A percentile compares a stretch with the other conserved stretches of the same genome.
Conservation (phyloP, 2,113 vertebrate genomes). For the Enhydra lutris region DNA sequence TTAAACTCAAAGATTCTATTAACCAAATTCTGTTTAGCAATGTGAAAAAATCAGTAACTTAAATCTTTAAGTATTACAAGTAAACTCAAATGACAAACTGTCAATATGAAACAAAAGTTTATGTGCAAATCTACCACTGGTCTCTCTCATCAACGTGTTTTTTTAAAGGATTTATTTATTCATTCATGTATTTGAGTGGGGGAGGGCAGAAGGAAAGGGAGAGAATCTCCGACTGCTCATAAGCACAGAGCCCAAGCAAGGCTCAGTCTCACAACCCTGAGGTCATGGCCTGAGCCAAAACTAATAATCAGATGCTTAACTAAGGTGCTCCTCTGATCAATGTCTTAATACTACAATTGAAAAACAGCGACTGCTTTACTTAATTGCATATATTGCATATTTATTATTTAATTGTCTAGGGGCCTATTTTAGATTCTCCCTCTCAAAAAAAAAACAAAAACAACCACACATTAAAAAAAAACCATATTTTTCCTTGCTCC, state of each 20-base stretch:
- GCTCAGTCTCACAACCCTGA: not conserved
- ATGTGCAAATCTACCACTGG: not conserved
- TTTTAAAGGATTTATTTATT: not conserved
- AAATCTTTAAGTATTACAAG: not conserved
- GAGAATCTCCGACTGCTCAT: not conserved
- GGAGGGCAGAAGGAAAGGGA: not conserved
- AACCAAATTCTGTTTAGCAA: not conserved
- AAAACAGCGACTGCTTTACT: not conserved
- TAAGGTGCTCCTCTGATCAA: not conserved
- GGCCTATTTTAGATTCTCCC: not conserved
- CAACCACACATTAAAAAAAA: not conserved
- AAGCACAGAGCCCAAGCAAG: not conserved
- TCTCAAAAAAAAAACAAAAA: not conserved
- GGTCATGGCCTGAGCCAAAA: not conserved
- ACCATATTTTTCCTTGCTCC: not conserved
- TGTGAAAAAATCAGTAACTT: not conserved
- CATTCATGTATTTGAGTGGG: not conserved
- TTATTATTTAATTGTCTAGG: not conserved
- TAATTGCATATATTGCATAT: not conserved
- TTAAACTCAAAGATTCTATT: conserved; percentile 2
- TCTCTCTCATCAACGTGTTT: not conserved
- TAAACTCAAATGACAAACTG: conserved; percentile 27
- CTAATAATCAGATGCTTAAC: not conserved
- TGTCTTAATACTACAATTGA: not conserved
- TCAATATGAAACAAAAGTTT: not conserved